These are phyloP conservation scores for Pocillopora grandis DNA, from an alignment of 92 coral and sea anemone genomes.

Conservation along the genomic window DNA sequence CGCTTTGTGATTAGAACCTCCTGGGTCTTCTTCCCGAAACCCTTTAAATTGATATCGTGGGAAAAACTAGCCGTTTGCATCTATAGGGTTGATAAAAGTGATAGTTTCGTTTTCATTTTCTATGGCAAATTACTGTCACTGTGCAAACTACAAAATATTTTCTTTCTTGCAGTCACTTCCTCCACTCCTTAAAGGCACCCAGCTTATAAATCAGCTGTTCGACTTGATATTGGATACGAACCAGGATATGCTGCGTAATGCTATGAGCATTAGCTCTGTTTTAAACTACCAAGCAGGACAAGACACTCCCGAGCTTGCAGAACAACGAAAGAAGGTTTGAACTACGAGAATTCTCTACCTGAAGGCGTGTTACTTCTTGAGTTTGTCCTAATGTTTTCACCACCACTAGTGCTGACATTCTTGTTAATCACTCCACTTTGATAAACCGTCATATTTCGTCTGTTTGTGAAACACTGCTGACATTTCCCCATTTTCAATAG, in stretches of 20 bases:
- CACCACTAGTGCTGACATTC: too few relatives aligned
- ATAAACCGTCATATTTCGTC: background rate
- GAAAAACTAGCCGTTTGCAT: background rate
- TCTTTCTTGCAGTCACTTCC: constrained; percentile 56
- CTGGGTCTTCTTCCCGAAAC: too few relatives aligned
- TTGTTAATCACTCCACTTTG: too few relatives aligned
- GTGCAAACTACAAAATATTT: too few relatives aligned
- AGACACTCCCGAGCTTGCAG: constrained; percentile 1
- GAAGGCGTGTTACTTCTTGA: too few relatives aligned
- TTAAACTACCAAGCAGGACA: constrained; percentile 51
- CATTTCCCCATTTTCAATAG: background rate
- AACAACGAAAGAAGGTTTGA: constrained; percentile 34
- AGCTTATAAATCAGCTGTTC: constrained; percentile 49
- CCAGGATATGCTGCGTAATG: constrained; percentile 52
- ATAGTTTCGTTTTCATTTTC: background rate
- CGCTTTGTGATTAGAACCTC: too few relatives aligned
- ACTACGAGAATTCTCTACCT: background rate
- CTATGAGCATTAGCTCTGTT: constrained; percentile 61
- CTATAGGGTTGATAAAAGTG: background rate
- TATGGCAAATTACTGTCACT: background rate
- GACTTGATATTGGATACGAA: constrained; percentile 58
- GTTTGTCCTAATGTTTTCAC: too few relatives aligned
- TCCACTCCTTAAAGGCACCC: constrained; percentile 37
- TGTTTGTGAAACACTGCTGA: background rate
- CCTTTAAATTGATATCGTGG: too few relatives aligned